Base-by-base conservation (phyloP, 1,140 invertebrate genomes). In the Nephila pilipes region DNA sequence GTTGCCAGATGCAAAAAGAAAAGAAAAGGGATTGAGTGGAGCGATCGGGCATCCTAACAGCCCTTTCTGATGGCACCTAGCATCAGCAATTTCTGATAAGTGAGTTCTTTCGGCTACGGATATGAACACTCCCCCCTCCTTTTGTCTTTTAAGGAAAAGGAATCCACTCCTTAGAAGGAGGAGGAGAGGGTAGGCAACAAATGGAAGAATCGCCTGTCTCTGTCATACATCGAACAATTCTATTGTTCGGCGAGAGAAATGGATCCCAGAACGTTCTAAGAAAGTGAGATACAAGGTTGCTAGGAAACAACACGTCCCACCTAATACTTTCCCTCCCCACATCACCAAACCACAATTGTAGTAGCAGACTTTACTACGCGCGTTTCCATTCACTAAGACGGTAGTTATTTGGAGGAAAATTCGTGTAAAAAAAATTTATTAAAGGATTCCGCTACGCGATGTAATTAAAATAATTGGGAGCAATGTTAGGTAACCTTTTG, bases 41-140 rank as follows among this genome's bases (percentile, higher is more conserved):
- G 25, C 36, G n/a, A 54, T 18, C 20, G 46, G 29, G 55, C 38
- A 32, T 65, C 32, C 85, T 60, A 87, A 58, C 36, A 69, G 32
- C 85, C 60, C 60, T 5, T 69, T 65, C 83, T 85, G 57, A 87
- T 29, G 57, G 60, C 85, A 46, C 58, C 25, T 89, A 54, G 87
- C 87, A 89, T 89, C 87, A 89, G 87, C 87, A 89, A 79, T 89
- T 89, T 89, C 87, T 79, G 38, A 89, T 89, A 75, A 89, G 87
- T 55, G 87, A 89, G 65, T 54, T 54, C 54, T 79, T 57, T 25
- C 25, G 83, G 29, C 18, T n/a, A 32, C 46, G 38, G 87, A 89
- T 89, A 79, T 79, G 87, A 75, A 12, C 54, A 38, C 22, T 29
- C 85, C 32, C 54, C n/a, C 25, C 14, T 0, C 20, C 79, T 25